phyloP scores from a whole-genome alignment of 2,113 vertebrate species.

The Oophaga pumilio region DNA sequence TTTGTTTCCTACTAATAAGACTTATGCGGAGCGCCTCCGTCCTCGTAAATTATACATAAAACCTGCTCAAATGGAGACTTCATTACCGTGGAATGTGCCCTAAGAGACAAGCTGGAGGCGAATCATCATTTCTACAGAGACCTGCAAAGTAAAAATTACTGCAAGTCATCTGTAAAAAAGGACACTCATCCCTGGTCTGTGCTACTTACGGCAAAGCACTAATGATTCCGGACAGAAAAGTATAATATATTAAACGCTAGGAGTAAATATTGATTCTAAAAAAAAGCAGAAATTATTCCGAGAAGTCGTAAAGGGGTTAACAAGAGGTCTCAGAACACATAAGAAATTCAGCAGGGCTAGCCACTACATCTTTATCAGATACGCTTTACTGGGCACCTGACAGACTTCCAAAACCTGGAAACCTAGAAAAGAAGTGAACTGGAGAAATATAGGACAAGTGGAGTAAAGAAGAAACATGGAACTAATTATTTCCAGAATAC shows the following conservation, averaged over 20 bases:
- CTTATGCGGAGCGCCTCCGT: not conserved
- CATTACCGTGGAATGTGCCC: conserved; percentile 21
- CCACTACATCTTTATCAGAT: conserved; percentile 32
- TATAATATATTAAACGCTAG: not conserved
- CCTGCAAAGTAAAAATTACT: not conserved
- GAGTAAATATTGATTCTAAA: not conserved
- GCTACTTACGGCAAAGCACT: not conserved
- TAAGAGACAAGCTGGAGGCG: not conserved
- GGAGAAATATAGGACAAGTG: not conserved
- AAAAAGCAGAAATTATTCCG: not conserved
- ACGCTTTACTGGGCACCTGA: conserved; percentile 39
- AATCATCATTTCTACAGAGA: conserved; percentile 12
- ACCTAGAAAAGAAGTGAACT: conserved; percentile 23
- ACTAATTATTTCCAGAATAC: conserved; percentile 5
- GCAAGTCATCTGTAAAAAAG: not conserved
- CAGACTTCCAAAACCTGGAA: not conserved
- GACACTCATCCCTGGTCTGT: not conserved
- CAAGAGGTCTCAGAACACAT: not conserved
- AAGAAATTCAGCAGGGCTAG: conserved; percentile 1
- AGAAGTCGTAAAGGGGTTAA: conserved; percentile 8
- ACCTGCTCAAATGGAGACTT: not conserved
- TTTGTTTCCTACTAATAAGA: conserved; percentile 14
- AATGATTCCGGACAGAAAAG: not conserved
- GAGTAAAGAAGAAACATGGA: conserved; percentile 8
- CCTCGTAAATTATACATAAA: conserved; percentile 31